Evolutionary conservation across 1,140 invertebrate genomes (phyloP), one percentile per base, ranked within the genome.

Genomic region (Aradophagus sp.): DNA sequence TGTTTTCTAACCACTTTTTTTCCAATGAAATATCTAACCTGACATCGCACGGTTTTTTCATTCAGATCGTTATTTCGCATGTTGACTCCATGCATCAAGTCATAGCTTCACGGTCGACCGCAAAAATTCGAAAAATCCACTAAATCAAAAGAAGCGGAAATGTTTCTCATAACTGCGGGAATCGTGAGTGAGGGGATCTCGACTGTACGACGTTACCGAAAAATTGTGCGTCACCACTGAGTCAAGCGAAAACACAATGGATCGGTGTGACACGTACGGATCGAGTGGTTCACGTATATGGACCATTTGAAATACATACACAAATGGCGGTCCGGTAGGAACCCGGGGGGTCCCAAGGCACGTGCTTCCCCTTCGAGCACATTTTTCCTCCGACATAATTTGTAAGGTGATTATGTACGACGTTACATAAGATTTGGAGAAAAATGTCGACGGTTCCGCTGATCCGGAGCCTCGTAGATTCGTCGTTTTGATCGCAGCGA

Each of bases 201-300:
- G 27, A 35, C 52, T 55, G 26, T 17, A 34, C n/a, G 32, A 26
- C 32, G 20, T 52, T 44, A 44, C 23, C 31, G 38, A 65, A 65
- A 63, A 65, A 41, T 55, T 47, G 41, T 63, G 59, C 47, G 50
- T 65, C 61, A 65, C 38, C 58, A 45, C 20, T 31, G 39, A 55
- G 23, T 14, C 10, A n/a, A n/a, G n/a, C n/a, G n/a, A n/a, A 16
- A 45, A 45, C 12, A 63, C 58, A 61, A 62, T 62, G 38, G 45
- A 26, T 23, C 44, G 35, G 29, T 34, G 45, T 48, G 32, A 56
- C 52, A 12, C 8, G 13, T 50, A 41, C 5, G 2, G 8, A 13
- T 41, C 2, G 45, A 36, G 8, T 14, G 12, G 20, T 29, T 12
- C 20, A 31, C 2, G 17, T 23, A 42, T 34, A 35, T 15, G 12